A percentile compares a stretch with the other conserved stretches of the same genome.
phyloP scores from a whole-genome alignment of 1,140 invertebrate genomes.

The Nomia melanderi region DNA sequence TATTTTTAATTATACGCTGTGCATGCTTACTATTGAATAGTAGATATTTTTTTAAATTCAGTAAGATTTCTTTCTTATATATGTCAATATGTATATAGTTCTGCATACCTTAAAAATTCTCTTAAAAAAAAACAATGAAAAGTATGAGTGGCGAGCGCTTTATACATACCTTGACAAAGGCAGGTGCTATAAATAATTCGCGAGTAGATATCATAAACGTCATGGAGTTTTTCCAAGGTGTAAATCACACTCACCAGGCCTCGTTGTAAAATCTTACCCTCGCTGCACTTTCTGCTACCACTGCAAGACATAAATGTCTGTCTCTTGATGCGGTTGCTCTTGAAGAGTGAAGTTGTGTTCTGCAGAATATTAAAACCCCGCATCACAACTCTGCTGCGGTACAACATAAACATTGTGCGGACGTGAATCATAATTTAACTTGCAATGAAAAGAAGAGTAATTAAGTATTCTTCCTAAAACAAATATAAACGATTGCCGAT shows the following conservation, averaged over 20 bases:
- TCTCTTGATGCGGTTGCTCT: conserved; percentile 32
- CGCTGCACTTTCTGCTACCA: conserved; percentile 37
- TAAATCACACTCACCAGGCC: conserved; percentile 68
- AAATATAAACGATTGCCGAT: too few relatives aligned
- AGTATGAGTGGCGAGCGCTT: conserved; percentile 13
- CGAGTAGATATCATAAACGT: conserved; percentile 74
- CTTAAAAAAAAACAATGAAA: conserved; percentile 23
- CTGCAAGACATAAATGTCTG: conserved; percentile 56
- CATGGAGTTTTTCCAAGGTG: conserved; percentile 69
- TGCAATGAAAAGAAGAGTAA: too few relatives aligned
- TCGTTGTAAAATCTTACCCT: conserved; percentile 66
- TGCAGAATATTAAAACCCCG: too few relatives aligned
- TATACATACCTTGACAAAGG: conserved; percentile 47
- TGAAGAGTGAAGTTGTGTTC: conserved; percentile 27
- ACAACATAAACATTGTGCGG: too few relatives aligned
- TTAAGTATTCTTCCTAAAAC: too few relatives aligned
- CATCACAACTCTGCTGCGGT: too few relatives aligned
- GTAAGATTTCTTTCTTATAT: too few relatives aligned
- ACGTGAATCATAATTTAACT: too few relatives aligned
- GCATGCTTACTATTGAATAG: too few relatives aligned
- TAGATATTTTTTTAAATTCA: too few relatives aligned
- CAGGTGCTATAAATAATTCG: conserved; percentile 74
- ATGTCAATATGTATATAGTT: too few relatives aligned
- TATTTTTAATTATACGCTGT: too few relatives aligned
- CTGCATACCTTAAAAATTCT: not conserved